Conservation (phyloP, 2,113 vertebrate species). For the Antechinus flavipes region DNA sequence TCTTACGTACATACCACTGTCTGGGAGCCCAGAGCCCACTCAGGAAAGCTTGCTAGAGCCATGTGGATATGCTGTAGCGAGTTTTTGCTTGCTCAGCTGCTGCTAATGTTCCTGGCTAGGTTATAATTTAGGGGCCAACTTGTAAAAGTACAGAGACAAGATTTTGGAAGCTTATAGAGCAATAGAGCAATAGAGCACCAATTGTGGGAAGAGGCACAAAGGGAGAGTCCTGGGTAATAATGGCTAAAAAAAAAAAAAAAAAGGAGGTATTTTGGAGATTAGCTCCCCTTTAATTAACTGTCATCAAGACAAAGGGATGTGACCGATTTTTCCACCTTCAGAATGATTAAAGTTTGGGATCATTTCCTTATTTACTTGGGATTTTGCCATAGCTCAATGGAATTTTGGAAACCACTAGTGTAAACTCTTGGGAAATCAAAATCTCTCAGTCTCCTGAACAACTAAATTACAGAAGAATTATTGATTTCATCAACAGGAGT, state of each 20-base stretch:
- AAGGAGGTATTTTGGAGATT: neutral
- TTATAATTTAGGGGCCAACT: neutral
- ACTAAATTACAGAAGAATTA: neutral
- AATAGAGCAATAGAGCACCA: neutral
- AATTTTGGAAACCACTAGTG: neutral
- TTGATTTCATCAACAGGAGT: neutral
- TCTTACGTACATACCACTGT: neutral
- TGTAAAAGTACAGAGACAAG: neutral
- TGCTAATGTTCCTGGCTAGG: neutral
- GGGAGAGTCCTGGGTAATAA: neutral
- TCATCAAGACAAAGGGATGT: neutral
- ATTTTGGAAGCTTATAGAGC: neutral
- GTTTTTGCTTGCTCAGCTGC: neutral
- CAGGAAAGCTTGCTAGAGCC: neutral
- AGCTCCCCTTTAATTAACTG: no score
- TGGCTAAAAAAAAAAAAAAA: neutral
- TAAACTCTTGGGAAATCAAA: neutral
- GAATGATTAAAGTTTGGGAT: neutral
- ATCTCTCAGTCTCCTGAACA: neutral
- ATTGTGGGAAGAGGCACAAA: no score
- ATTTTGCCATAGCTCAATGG: neutral
- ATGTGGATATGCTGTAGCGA: neutral
- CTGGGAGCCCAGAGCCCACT: neutral
- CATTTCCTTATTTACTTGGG: neutral
- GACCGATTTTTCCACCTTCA: neutral